These are phyloP conservation scores for Limenitis camilla DNA, from an alignment of 2,888 invertebrate species.

Conservation along the genomic window DNA sequence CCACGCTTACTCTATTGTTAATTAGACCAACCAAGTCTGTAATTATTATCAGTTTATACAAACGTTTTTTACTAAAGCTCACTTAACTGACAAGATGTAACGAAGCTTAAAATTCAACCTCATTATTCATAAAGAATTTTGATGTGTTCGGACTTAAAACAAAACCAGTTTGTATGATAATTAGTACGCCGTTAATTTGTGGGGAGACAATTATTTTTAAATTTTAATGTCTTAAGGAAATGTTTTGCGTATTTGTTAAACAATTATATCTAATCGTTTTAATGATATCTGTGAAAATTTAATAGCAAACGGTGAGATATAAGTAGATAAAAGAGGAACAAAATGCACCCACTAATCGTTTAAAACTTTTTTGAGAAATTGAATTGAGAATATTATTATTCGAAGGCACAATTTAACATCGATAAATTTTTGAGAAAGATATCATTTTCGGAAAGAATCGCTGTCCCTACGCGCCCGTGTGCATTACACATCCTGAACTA, in stretches of 20 bases:
- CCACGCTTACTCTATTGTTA: conserved; percentile 29
- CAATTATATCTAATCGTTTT: neutral
- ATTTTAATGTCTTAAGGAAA: conserved; percentile 1
- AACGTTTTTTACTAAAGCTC: conserved; percentile 42
- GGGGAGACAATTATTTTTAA: conserved; percentile 49
- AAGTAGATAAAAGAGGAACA: no score
- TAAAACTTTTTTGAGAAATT: no score
- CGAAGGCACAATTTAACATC: no score
- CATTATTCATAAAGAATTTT: conserved; percentile 64
- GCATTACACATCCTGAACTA: no score
- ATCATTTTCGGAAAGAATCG: no score
- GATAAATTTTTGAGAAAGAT: no score
- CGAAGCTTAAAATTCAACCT: conserved; percentile 62
- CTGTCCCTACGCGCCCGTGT: no score
- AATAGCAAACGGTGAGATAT: no score
- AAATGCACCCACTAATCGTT: no score
- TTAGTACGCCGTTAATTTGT: conserved; percentile 39
- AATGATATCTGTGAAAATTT: no score
- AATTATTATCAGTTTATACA: conserved; percentile 39
- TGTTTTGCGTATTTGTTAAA: conserved; percentile 11
- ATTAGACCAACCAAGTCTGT: conserved; percentile 36
- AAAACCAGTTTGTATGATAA: conserved; percentile 58
- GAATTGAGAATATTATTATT: no score
- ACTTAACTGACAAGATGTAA: conserved; percentile 52
- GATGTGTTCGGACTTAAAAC: conserved; percentile 50